Evolutionary conservation across 2,797 vertebrate genomes (phyloP), one percentile per base, ranked within the genome.

Genomic region (Sebastes oblongus): DNA sequence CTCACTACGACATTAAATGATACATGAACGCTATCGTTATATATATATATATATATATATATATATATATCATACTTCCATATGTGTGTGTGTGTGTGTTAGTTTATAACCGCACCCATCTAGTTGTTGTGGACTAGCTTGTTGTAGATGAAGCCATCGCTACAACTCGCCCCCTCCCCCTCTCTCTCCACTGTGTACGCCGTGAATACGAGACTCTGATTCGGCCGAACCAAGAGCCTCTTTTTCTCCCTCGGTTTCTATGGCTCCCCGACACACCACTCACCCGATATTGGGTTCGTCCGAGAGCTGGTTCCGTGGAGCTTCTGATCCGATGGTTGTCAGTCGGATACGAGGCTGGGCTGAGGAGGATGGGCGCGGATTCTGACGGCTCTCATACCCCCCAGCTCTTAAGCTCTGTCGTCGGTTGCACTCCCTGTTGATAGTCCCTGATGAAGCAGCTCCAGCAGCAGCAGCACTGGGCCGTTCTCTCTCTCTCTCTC

Each of bases 321-420:
- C 86, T 95, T 91, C 92, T 97, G 97, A 94, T 97, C 96, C 90
- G 90, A 85, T 91, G 89, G 96, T 95, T 97, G 96, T 96, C 96
- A 96, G 94, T 94, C 89, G 85, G 92, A 93, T 80, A 89, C 82
- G 86, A 77, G 86, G 88, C 94, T 80, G 92, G 91, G 93, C 83
- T 86, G 72, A 89, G 92, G 85, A 94, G 96, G 97, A 97, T 97
- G 96, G 96, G 93, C 94, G 95, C 95, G 96, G 97, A 98, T 97
- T 97, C 92, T 95, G 89, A 68, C 78, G 88, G 89, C 88, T 88
- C 87, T 95, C 95, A 96, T 96, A 83, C 93, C 95, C 94, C 84
- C 84, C 94, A 85, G 90, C 91, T 93, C 86, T 76, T 8, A 18
- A 18, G 88, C 87, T 94, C 89, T 88, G 88, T 89, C 88, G 92